Evolutionary conservation across 2,888 invertebrate genomes (phyloP).

Genomic region (Nemurella pictetii): DNA sequence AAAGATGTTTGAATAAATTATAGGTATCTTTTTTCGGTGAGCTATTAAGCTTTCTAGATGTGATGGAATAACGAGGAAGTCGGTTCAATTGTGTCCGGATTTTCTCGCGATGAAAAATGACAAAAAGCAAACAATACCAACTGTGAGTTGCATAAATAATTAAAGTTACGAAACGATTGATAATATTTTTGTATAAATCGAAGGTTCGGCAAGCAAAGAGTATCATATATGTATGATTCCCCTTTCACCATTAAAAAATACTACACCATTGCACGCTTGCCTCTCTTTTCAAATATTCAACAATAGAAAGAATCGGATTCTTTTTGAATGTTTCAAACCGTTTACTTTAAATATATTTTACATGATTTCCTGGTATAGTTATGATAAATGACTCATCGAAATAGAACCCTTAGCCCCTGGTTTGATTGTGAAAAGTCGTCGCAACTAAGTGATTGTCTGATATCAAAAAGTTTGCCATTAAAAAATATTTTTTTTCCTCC

Average conservation of each 20-base stretch:
- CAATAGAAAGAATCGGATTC: constrained; percentile 22
- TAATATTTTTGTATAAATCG: not conserved
- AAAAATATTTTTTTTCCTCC: not conserved
- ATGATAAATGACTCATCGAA: constrained; percentile 27
- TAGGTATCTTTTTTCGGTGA: not conserved
- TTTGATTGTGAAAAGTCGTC: not conserved
- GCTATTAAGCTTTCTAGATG: too few relatives aligned
- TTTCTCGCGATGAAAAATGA: not conserved
- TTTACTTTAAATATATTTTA: constrained; percentile 31
- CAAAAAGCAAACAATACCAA: not conserved
- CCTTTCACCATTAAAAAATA: not conserved
- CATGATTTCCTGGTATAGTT: constrained; percentile 18
- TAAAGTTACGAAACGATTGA: not conserved
- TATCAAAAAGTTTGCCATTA: constrained; percentile 27
- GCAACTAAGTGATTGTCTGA: not conserved
- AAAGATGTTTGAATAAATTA: not conserved
- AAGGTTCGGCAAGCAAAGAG: not conserved
- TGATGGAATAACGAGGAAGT: not conserved
- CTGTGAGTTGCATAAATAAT: not conserved
- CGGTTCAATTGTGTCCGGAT: not conserved
- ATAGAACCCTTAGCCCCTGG: constrained; percentile 14
- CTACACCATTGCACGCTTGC: not conserved
- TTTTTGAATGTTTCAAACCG: constrained; percentile 12
- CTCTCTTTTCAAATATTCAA: constrained; percentile 13
- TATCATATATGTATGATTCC: constrained; percentile 2